Percentiles rank a stretch among this genome's conserved stretches.
phyloP scores from a whole-genome alignment of 2,888 invertebrate species.

The Pristionchus fissidentatus region DNA sequence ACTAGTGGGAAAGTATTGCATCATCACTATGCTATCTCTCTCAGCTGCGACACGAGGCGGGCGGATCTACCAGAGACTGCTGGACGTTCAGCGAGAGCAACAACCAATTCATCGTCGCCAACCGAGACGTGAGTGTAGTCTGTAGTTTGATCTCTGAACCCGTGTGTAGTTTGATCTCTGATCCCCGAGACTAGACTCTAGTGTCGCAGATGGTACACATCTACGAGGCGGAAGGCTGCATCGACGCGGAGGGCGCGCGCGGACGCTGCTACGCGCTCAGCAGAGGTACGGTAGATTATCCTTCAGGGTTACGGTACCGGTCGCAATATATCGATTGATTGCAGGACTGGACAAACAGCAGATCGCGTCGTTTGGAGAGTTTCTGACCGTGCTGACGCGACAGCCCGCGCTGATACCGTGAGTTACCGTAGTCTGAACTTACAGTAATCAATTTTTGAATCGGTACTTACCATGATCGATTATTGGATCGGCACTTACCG shows the following conservation, averaged over 20 bases:
- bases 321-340: conserved; percentile 51
- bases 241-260: conserved; percentile 62
- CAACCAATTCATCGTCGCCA: conserved; percentile 89
- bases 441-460: not conserved
- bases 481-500: conserved; percentile 6
- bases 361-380: conserved; percentile 62
- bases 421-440: conserved; percentile 43
- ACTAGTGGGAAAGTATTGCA: not conserved
- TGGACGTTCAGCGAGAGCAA: conserved; percentile 86
- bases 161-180: not conserved
- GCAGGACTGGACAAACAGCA: conserved; percentile 70
- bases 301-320: conserved; percentile 49
- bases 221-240: conserved; percentile 85
- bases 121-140: conserved; percentile 83
- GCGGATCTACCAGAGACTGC: conserved; percentile 80
- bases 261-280: conserved; percentile 58
- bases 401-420: conserved; percentile 66
- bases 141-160: not conserved
- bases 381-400: conserved; percentile 70
- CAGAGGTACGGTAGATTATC: conserved; percentile 25
- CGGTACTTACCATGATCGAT: not conserved
- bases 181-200: not conserved
- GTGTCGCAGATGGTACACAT: conserved; percentile 90
- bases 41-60: conserved; percentile 65
- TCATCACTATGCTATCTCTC: not conserved